Evolutionary conservation across 2,888 invertebrate genomes (phyloP).

Genomic region (Malthinus seriepunctatus): DNA sequence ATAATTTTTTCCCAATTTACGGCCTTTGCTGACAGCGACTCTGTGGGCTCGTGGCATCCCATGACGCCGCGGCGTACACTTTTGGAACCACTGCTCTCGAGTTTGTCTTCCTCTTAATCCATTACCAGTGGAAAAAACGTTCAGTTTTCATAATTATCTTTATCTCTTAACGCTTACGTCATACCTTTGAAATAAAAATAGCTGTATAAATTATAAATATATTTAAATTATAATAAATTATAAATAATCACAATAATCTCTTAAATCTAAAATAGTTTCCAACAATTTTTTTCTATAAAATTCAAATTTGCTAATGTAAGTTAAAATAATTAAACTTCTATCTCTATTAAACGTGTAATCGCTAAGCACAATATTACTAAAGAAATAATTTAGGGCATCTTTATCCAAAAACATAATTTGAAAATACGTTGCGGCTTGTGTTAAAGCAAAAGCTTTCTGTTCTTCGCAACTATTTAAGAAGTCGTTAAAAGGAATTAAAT

Average conservation of each 20-base stretch:
- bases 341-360: slow-evolving; percentile 40
- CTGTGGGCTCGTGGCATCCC: too few relatives aligned
- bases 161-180: too few relatives aligned
- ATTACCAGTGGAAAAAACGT: too few relatives aligned
- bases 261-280: slow-evolving; percentile 24
- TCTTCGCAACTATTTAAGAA: slow-evolving; percentile 47
- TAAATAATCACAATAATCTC: slow-evolving; percentile 22
- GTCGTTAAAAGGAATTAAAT: slow-evolving; percentile 41
- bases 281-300: slow-evolving; percentile 20
- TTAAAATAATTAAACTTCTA: slow-evolving; percentile 40
- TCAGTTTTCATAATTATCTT: too few relatives aligned
- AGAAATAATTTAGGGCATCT: slow-evolving; percentile 36
- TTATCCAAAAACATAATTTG: slow-evolving; percentile 42
- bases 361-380: slow-evolving; percentile 37
- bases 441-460: slow-evolving; percentile 44
- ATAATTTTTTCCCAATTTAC: too few relatives aligned
- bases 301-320: slow-evolving; percentile 38
- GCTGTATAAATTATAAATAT: too few relatives aligned
- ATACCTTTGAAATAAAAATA: too few relatives aligned
- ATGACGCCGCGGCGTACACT: too few relatives aligned
- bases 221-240: too few relatives aligned
- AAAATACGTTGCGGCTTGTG: slow-evolving; percentile 43
- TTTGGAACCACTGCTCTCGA: too few relatives aligned
- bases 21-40: too few relatives aligned
- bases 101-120: too few relatives aligned